phyloP scores from a whole-genome alignment of 2,888 invertebrate genomes.

The Charanyca ferruginea region DNA sequence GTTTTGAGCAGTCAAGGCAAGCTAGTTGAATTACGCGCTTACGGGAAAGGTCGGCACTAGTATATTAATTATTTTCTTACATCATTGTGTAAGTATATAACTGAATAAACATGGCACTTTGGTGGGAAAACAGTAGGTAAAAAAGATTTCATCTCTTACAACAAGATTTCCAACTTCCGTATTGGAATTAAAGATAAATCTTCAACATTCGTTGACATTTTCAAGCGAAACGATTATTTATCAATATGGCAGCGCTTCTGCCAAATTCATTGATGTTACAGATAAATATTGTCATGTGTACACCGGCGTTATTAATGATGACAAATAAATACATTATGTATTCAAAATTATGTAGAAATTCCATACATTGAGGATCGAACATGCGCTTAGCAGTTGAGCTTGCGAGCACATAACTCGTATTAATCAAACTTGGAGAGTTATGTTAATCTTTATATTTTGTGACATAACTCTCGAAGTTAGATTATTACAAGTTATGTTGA shows the following conservation, averaged over 20 bases:
- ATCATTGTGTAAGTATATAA: constrained; percentile 28
- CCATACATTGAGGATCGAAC: too few species aligned
- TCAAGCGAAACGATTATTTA: not conserved
- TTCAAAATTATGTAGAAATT: not conserved
- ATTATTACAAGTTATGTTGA: too few species aligned
- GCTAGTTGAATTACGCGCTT: constrained; percentile 46
- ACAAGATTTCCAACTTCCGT: constrained; percentile 24
- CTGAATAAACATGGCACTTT: constrained; percentile 9
- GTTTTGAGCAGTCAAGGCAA: constrained; percentile 59
- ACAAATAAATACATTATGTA: not conserved
- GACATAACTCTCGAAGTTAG: too few species aligned
- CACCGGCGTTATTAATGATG: not conserved
- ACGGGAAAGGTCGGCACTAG: constrained; percentile 52
- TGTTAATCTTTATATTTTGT: too few species aligned
- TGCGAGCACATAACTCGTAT: too few species aligned
- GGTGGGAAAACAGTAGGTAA: constrained; percentile 41
- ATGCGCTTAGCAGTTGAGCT: too few species aligned
- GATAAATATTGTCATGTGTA: not conserved
- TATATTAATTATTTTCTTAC: constrained; percentile 44
- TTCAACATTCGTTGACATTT: not conserved
- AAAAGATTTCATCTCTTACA: constrained; percentile 18
- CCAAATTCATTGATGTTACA: constrained; percentile 6
- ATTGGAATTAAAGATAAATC: constrained; percentile 12
- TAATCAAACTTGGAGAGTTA: too few species aligned
- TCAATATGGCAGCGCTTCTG: not conserved